Evolutionary conservation across 2,797 vertebrate genomes (phyloP).

Genomic region (Melanotaenia nigrans): DNA sequence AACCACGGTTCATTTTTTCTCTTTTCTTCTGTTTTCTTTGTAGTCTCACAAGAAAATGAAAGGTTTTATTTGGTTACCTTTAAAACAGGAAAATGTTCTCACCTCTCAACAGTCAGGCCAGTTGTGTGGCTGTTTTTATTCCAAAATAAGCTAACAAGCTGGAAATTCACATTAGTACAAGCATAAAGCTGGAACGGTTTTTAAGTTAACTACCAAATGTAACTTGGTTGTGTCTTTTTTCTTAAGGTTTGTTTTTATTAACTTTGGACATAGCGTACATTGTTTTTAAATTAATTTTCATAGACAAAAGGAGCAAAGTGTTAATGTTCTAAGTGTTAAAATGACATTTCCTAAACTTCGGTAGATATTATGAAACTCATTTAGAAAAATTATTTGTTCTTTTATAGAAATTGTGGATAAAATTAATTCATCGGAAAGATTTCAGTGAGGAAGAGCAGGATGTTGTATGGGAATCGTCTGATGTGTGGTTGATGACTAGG

Average conservation of each 20-base stretch:
- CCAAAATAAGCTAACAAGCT: neutral
- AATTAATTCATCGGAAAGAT: neutral
- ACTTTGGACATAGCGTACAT: neutral
- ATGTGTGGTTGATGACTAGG: slow-evolving; percentile 39
- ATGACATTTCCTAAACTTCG: neutral
- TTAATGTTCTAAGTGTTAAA: neutral
- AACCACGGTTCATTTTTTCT: neutral
- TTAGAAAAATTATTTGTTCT: neutral
- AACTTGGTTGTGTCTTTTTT: neutral
- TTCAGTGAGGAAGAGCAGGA: slow-evolving; percentile 23
- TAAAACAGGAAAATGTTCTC: neutral
- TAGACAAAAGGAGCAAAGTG: neutral
- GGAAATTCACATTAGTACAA: neutral
- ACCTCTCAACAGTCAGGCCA: neutral
- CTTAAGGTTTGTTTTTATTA: neutral
- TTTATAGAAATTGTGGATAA: neutral
- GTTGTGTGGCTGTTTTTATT: neutral
- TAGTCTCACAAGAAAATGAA: neutral
- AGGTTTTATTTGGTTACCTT: neutral
- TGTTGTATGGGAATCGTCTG: slow-evolving; percentile 31
- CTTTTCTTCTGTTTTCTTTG: neutral
- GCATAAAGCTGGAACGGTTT: neutral
- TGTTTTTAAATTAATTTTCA: neutral
- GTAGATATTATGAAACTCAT: neutral
- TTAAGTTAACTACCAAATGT: neutral